A percentile compares a stretch with the other conserved stretches of the same genome.
Conservation (phyloP, 1,140 invertebrate species). For the Aphelinus certus region DNA sequence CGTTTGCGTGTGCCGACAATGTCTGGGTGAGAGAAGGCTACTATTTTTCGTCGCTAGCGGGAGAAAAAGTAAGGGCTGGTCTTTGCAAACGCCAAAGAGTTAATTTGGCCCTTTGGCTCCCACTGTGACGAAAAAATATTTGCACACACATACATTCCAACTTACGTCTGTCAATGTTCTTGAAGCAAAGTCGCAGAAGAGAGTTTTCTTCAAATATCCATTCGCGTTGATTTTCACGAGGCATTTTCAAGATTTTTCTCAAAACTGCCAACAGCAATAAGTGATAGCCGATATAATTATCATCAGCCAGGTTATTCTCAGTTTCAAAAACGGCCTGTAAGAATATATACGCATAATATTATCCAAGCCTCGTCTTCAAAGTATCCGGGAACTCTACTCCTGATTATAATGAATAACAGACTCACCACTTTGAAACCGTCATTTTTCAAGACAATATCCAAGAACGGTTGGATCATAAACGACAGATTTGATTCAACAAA, state of each 20-base stretch:
- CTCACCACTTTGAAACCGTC: constrained; percentile 49
- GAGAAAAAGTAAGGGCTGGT: neutral
- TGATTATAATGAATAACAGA: constrained; percentile 5
- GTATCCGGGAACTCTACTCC: no score
- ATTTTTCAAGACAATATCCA: constrained; percentile 46
- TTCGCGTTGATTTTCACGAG: constrained; percentile 40
- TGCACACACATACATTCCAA: constrained; percentile 29
- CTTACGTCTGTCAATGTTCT: constrained; percentile 52
- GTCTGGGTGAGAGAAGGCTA: neutral
- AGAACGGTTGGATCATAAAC: constrained; percentile 41
- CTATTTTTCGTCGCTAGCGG: neutral
- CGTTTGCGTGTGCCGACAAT: neutral
- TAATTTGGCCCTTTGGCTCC: neutral
- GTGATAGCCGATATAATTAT: constrained; percentile 50
- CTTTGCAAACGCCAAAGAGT: neutral
- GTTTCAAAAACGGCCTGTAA: constrained; percentile 51
- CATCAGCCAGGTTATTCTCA: constrained; percentile 23
- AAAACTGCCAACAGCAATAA: constrained; percentile 52
- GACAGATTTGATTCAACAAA: constrained; percentile 44
- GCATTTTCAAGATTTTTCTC: constrained; percentile 48
- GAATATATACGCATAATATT: neutral
- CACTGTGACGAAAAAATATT: constrained; percentile 12
- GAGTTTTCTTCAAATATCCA: constrained; percentile 48
- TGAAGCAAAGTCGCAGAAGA: constrained; percentile 51
- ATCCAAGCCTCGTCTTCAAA: no score